Percentiles rank a stretch among this genome's conserved stretches.
These are phyloP conservation scores for Drosophila diplacantha DNA, from an alignment of 2,888 invertebrate species.

Conservation along the genomic window DNA sequence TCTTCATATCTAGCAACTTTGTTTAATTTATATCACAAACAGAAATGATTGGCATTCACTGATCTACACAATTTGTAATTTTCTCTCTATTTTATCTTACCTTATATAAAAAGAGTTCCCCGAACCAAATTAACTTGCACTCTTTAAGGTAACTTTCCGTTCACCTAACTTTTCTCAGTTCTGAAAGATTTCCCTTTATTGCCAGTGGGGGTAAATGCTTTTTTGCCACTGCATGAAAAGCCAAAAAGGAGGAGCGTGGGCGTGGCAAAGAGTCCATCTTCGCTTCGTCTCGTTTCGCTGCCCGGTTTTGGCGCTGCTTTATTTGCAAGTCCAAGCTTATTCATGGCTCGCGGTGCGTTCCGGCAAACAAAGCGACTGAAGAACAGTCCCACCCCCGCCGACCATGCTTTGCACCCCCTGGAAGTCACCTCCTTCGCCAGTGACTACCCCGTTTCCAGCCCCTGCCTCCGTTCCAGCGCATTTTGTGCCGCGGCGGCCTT, in stretches of 20 bases:
- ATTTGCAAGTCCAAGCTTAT: conserved; percentile 51
- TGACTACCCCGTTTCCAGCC: conserved; percentile 31
- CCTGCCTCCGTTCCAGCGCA: conserved; percentile 22
- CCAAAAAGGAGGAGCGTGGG: conserved; percentile 2
- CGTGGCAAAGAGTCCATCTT: conserved; percentile 28
- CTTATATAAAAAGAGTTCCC: too few species aligned
- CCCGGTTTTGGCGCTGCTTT: conserved; percentile 36
- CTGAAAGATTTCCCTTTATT: neutral
- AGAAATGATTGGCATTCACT: neutral
- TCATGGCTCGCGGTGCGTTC: conserved; percentile 47
- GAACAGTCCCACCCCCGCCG: neutral
- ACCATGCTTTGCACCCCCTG: conserved; percentile 8
- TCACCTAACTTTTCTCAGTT: neutral
- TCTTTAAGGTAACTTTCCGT: too few species aligned
- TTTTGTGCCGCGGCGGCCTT: conserved; percentile 38
- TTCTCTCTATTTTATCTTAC: neutral
- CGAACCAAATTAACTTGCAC: neutral
- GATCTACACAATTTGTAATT: neutral
- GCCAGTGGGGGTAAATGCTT: neutral
- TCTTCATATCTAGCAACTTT: too few species aligned
- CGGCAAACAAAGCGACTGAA: conserved; percentile 32
- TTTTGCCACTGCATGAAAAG: conserved; percentile 5
- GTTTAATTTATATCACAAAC: too few species aligned
- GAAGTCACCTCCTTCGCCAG: conserved; percentile 30
- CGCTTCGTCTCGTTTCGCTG: conserved; percentile 37